A percentile compares a stretch with the other conserved stretches of the same genome.
Evolutionary conservation across 2,113 vertebrate genomes (phyloP).

Genomic region (Cottus gobio): DNA sequence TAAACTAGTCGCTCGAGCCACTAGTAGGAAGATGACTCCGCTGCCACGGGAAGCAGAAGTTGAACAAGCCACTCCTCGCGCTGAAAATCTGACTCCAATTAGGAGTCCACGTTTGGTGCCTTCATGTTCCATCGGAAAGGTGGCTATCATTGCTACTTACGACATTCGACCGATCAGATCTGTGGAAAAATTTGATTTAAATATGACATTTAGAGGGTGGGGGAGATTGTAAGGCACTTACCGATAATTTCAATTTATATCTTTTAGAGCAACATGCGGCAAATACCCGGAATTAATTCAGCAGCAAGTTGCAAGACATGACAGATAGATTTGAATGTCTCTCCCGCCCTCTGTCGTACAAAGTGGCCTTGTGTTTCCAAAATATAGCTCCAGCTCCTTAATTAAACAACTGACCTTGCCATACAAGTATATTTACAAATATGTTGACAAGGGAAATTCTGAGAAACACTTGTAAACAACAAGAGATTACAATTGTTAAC

Average conservation of each 20-base stretch:
- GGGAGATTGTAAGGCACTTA: background rate
- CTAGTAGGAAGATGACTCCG: conserved; percentile 34
- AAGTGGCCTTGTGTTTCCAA: background rate
- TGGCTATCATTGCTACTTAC: rapidly evolving
- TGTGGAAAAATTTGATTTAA: background rate
- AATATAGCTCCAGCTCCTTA: background rate
- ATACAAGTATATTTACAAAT: background rate
- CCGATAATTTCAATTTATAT: background rate
- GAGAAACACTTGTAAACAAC: background rate
- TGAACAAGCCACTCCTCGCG: conserved; percentile 63
- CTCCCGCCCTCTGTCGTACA: conserved; percentile 52
- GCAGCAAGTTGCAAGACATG: background rate
- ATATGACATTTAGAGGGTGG: background rate
- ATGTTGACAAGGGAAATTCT: background rate
- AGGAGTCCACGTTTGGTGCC: conserved; percentile 48
- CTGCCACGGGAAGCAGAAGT: conserved; percentile 31
- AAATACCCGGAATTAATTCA: background rate
- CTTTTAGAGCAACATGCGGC: background rate
- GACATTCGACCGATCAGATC: background rate
- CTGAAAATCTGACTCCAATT: conserved; percentile 73
- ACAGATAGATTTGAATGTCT: background rate
- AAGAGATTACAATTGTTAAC: background rate
- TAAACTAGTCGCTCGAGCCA: conserved; percentile 6
- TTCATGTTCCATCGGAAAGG: conserved; percentile 57
- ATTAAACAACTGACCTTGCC: background rate